Evolutionary conservation across 1,140 invertebrate species (phyloP), one percentile per base, ranked within the genome.

Genomic region (Zaprionus capensis): DNA sequence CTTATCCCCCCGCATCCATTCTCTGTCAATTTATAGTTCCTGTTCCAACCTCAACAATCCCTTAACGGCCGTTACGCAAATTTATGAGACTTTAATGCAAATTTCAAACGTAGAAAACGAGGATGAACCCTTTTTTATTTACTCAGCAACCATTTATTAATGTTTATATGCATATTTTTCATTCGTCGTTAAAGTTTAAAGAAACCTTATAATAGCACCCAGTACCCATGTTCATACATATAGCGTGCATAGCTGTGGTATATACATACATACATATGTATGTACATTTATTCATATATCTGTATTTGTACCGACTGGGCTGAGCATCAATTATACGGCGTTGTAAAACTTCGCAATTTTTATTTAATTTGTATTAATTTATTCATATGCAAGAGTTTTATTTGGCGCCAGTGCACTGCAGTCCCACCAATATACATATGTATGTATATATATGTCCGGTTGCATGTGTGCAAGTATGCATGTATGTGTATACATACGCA

Each of bases 361-460:
- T 71, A 81, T 88, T 83, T 87, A 88, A 87, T 87, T 83, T 76
- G 63, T 71, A 82, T 83, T 87, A 71, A 87, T 83, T 80, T 88
- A 87, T 88, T 88, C 80, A 83, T 80, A 75, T 70, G 83, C 79
- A 44, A 70, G 62, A 71, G 65, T 71, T 86, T 82, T 80, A 80
- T 77, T 79, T 55, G 65, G 76, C 66, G 73, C 55, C 66, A 55
- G 14, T 38, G 36, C 36, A 38, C 31, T 34, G 31, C 31, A 34
- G 31, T 68, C 67, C 57, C 80, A 71, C 67, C 71, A 38, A 38
- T 4, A 38, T 36, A 12, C 4, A 34, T 12, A 36, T 36, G 4
- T 7, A 34, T 34, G 31, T 34, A 65, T 67, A 78, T 70, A 79
- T 63, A 65, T 79, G 57, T 24, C 9, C 7, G 7, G 2, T 4